phyloP scores from a whole-genome alignment of 37 sponge, comb jelly and placozoan species.

The Geodia barretti region DNA sequence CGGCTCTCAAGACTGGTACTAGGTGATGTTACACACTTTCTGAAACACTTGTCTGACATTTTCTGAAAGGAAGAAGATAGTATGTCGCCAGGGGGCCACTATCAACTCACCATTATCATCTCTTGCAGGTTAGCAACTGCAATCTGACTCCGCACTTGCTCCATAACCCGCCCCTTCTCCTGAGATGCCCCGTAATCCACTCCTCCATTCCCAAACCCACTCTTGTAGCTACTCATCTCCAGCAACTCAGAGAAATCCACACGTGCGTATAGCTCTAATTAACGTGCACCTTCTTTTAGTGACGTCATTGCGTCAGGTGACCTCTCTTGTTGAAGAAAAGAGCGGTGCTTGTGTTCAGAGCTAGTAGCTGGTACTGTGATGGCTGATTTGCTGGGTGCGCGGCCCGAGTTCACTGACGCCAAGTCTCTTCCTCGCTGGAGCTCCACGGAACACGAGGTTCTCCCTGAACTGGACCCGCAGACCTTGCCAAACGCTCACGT shows the following conservation, averaged over 20 bases:
- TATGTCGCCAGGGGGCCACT: background rate
- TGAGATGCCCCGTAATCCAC: background rate
- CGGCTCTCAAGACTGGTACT: constrained; percentile 32
- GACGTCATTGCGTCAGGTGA: background rate
- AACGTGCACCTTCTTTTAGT: background rate
- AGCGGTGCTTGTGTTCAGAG: background rate
- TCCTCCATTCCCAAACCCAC: background rate
- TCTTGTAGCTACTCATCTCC: background rate
- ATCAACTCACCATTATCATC: background rate
- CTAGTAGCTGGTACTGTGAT: background rate
- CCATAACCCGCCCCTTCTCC: constrained; percentile 6
- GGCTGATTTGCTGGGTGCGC: constrained; percentile 76
- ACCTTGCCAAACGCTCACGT: constrained; percentile 27
- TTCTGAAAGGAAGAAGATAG: constrained; percentile 35
- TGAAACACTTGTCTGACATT: constrained; percentile 58
- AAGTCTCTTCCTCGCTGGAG: constrained; percentile 48
- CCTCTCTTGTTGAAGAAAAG: background rate
- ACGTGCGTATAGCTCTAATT: background rate
- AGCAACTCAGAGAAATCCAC: background rate
- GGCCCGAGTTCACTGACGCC: constrained; percentile 19
- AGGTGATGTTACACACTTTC: constrained; percentile 44
- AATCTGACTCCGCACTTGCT: constrained; percentile 17
- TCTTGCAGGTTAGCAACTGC: constrained; percentile 7
- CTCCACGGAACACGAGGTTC: background rate
- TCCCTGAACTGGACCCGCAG: background rate